phyloP scores from a whole-genome alignment of 2,888 invertebrate species.

The Scaeva pyrastri region DNA sequence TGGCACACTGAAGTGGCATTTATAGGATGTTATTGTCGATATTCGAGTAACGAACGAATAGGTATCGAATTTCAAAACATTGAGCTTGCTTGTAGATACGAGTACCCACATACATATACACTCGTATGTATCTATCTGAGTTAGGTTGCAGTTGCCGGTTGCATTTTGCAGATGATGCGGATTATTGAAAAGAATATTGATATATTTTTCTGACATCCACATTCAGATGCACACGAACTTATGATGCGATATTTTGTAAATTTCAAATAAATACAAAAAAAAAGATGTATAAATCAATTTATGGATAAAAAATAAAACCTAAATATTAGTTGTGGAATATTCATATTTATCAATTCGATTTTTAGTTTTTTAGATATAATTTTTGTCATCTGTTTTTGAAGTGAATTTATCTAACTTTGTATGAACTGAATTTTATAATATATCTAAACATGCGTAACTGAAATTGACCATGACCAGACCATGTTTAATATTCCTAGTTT shows the following conservation, averaged over 20 bases:
- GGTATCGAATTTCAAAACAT: slow-evolving; percentile 39
- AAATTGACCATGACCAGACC: too few relatives aligned
- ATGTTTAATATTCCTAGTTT: too few relatives aligned
- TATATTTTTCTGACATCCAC: slow-evolving; percentile 6
- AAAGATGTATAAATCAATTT: not conserved
- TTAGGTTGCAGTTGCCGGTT: not conserved
- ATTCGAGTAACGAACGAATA: slow-evolving; percentile 14
- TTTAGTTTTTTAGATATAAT: too few relatives aligned
- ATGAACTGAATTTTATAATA: too few relatives aligned
- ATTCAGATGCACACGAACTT: slow-evolving; percentile 2
- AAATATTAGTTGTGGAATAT: too few relatives aligned
- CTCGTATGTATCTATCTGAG: too few relatives aligned
- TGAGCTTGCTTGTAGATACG: not conserved
- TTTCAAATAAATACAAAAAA: too few relatives aligned
- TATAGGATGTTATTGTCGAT: slow-evolving; percentile 40
- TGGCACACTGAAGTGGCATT: slow-evolving; percentile 28
- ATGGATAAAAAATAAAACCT: not conserved
- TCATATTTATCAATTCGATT: too few relatives aligned
- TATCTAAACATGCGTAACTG: too few relatives aligned
- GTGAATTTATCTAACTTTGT: too few relatives aligned
- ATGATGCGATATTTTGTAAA: slow-evolving; percentile 27
- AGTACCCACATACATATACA: not conserved
- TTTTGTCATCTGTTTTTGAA: too few relatives aligned
- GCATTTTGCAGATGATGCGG: slow-evolving; percentile 14
- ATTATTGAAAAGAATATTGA: not conserved